These are phyloP conservation scores for Montipora cactus DNA, from an alignment of 64 coral and sea anemone species.

Conservation along the genomic window DNA sequence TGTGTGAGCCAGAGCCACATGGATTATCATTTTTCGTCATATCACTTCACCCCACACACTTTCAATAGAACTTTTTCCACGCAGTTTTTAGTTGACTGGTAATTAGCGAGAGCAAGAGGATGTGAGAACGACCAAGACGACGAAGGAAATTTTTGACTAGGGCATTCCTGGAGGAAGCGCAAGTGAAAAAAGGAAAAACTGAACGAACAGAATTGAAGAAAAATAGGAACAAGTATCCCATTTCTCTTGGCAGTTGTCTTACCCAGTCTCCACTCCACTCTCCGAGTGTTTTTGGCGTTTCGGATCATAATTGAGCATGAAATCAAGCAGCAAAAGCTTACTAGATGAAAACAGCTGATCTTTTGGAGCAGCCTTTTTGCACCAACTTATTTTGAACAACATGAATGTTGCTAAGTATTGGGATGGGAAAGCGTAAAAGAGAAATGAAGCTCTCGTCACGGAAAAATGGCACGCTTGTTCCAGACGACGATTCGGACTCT, in stretches of 20 bases:
- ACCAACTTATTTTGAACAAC: neutral
- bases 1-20: too few species aligned
- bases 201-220: too few species aligned
- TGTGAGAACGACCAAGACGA: too few species aligned
- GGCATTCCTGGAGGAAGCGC: too few species aligned
- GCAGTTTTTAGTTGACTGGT: too few species aligned
- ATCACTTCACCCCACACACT: too few species aligned
- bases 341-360: neutral
- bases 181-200: too few species aligned
- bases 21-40: too few species aligned
- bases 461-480: conserved; percentile 75
- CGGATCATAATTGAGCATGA: neutral
- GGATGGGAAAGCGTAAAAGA: conserved; percentile 44
- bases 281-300: neutral
- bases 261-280: neutral
- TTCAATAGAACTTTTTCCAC: too few species aligned
- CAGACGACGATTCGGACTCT: conserved; percentile 76
- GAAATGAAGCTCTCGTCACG: conserved; percentile 71
- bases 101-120: too few species aligned
- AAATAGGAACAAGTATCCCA: too few species aligned
- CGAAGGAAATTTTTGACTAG: too few species aligned
- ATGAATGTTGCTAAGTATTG: neutral
- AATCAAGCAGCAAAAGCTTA: neutral
- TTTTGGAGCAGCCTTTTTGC: neutral
- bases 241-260: neutral